These are phyloP conservation scores for Dasyornis broadbenti DNA, from an alignment of 2,113 vertebrate species.

Conservation along the genomic window DNA sequence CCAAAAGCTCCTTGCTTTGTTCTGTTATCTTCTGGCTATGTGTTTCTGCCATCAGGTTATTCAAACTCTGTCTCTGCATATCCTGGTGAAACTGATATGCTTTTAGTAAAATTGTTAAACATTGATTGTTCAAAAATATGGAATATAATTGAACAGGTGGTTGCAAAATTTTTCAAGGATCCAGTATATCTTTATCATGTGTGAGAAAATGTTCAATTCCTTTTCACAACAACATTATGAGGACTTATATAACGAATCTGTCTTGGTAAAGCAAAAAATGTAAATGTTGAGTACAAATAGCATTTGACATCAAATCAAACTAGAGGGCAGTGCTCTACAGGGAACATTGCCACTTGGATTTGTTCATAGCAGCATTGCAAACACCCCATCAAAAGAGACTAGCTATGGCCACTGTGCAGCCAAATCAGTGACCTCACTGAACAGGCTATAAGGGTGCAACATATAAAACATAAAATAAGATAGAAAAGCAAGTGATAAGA, in stretches of 20 bases:
- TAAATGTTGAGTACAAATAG: neutral
- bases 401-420: accelerated
- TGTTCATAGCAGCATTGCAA: neutral
- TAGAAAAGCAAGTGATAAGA: neutral
- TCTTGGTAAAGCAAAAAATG: neutral
- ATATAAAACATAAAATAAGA: neutral
- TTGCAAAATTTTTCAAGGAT: neutral
- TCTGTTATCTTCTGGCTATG: neutral
- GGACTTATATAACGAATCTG: neutral
- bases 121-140: neutral
- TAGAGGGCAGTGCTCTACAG: neutral
- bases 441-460: neutral
- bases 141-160: neutral
- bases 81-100: neutral
- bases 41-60: neutral
- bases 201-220: neutral
- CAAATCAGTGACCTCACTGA: neutral
- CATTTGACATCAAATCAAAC: neutral
- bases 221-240: neutral
- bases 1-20: neutral
- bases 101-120: neutral
- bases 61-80: neutral
- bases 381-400: accelerated
- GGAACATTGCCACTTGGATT: neutral
- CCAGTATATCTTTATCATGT: neutral